phyloP scores from a whole-genome alignment of 1,140 invertebrate species.

The Coenobita brevimanus region DNA sequence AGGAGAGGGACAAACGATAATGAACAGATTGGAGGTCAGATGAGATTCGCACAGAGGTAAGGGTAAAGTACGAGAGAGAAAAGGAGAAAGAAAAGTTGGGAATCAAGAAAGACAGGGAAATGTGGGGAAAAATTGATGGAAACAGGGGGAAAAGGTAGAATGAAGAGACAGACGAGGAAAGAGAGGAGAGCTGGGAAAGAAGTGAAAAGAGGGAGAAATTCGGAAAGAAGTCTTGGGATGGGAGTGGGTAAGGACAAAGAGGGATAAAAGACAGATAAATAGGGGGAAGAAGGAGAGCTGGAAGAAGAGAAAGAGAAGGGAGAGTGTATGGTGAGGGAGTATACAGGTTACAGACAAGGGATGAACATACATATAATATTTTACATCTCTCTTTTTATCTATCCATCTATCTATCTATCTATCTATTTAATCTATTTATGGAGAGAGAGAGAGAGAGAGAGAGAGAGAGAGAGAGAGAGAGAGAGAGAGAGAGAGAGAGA shows the following conservation, averaged over 20 bases:
- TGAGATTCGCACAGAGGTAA: too few species aligned
- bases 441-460: too few species aligned
- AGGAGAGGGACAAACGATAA: background rate
- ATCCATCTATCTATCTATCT: too few species aligned
- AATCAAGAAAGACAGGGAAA: background rate
- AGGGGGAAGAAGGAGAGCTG: background rate
- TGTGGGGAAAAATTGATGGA: background rate
- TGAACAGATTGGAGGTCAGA: background rate
- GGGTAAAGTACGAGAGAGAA: background rate
- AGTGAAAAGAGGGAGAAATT: background rate
- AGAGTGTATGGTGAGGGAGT: background rate
- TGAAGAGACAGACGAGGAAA: background rate
- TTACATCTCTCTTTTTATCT: too few species aligned
- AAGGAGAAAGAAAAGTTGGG: background rate
- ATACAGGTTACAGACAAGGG: background rate
- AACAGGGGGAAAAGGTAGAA: background rate
- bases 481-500: too few species aligned
- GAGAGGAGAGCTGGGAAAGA: background rate
- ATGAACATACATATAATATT: background rate
- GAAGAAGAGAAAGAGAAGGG: conserved; percentile 16
- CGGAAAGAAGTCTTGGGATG: background rate
- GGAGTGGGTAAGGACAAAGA: background rate
- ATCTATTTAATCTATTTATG: too few species aligned
- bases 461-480: too few species aligned
- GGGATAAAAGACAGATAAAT: background rate